Evolutionary conservation across 1,140 invertebrate species (phyloP).

Genomic region (Agrypnia vestita): DNA sequence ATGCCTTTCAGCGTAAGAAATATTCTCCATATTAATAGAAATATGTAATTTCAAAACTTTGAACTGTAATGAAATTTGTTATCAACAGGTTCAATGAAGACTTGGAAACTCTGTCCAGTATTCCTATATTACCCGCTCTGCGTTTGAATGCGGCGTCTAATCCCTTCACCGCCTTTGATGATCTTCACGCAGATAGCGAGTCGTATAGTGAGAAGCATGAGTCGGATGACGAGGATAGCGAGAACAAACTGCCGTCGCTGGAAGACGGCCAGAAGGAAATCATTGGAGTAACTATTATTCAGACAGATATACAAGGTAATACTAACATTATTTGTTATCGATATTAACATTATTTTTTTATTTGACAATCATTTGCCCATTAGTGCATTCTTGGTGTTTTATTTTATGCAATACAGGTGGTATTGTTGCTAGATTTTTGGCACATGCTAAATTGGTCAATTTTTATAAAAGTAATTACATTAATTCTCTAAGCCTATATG

Average conservation of each 20-base stretch:
- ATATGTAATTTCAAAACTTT: background rate
- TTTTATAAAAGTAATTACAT: too few species aligned
- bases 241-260: slow-evolving; percentile 32
- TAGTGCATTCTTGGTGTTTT: too few species aligned
- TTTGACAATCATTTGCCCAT: too few species aligned
- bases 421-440: too few species aligned
- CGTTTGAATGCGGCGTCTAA: slow-evolving; percentile 77
- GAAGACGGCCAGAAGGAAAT: slow-evolving; percentile 45
- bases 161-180: slow-evolving; percentile 76
- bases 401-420: too few species aligned
- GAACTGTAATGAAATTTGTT: background rate
- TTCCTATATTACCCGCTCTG: slow-evolving; percentile 87
- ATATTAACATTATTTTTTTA: too few species aligned
- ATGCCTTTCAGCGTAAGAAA: slow-evolving; percentile 76
- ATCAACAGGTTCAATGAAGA: slow-evolving; percentile 82
- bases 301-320: slow-evolving; percentile 47
- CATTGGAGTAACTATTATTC: slow-evolving; percentile 28
- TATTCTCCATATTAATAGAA: background rate
- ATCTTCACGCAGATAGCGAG: slow-evolving; percentile 66
- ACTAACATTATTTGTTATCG: background rate
- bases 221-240: slow-evolving; percentile 52
- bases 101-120: slow-evolving; percentile 82
- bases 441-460: too few species aligned
- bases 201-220: slow-evolving; percentile 52
- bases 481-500: too few species aligned